phyloP scores from a whole-genome alignment of 2,888 invertebrate genomes.

The Tipula unca region DNA sequence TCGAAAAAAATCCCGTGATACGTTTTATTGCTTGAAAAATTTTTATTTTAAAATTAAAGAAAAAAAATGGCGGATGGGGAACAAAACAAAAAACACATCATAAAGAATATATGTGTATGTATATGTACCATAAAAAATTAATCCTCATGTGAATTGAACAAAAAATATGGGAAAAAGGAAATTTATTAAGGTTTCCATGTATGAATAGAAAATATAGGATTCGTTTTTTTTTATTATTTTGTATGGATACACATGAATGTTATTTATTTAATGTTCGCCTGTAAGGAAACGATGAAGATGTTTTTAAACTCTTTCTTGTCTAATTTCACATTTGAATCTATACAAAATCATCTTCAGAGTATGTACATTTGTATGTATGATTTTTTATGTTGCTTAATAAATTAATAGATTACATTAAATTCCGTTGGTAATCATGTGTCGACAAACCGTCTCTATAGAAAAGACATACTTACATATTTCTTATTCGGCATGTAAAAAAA shows the following conservation, averaged over 20 bases:
- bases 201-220: not conserved
- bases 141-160: not conserved
- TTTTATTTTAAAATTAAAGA: not conserved
- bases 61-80: not conserved
- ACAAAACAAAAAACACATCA: not conserved
- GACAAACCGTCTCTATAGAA: too few relatives aligned
- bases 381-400: too few relatives aligned
- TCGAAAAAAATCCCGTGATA: not conserved
- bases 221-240: not conserved
- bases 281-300: too few relatives aligned
- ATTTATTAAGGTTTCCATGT: not conserved
- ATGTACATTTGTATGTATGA: too few relatives aligned
- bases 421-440: too few relatives aligned
- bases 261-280: not conserved
- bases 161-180: not conserved
- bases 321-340: too few relatives aligned
- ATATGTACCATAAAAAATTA: not conserved
- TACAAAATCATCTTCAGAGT: too few relatives aligned
- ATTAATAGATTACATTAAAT: too few relatives aligned
- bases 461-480: too few relatives aligned
- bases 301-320: not conserved
- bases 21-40: not conserved
- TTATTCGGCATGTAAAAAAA: too few relatives aligned
- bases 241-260: not conserved
- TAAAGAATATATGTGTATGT: not conserved